phyloP scores from a whole-genome alignment of 92 coral and sea anemone species.

The Zoanthus solanderi region DNA sequence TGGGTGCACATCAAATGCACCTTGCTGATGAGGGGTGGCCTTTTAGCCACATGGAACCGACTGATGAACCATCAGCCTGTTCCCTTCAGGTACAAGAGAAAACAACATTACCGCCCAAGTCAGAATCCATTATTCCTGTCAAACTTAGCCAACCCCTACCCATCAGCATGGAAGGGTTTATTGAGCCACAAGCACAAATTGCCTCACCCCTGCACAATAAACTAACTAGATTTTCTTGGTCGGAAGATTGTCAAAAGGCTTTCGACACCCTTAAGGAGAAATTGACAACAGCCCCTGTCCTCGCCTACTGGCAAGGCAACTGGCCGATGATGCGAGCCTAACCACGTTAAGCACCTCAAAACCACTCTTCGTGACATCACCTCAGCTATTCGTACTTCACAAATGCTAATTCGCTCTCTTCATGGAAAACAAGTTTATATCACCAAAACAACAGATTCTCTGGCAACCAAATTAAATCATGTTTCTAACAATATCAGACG shows the following conservation, averaged over 20 bases:
- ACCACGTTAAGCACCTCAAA: not conserved
- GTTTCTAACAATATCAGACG: not conserved
- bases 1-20: conserved; percentile 1
- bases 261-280: conserved; percentile 50
- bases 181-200: conserved; percentile 17
- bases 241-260: conserved; percentile 42
- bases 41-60: conserved; percentile 22
- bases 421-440: conserved; percentile 1
- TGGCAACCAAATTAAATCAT: conserved; percentile 8
- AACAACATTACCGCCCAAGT: too few species aligned
- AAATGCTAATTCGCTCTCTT: not conserved
- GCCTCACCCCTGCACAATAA: conserved; percentile 58
- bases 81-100: too few species aligned
- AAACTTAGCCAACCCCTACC: too few species aligned
- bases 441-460: conserved; percentile 4
- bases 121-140: too few species aligned
- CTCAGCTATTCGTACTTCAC: not conserved
- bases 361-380: not conserved
- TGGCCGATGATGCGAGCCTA: not conserved
- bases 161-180: too few species aligned
- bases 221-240: conserved; percentile 48
- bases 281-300: conserved; percentile 54
- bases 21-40: conserved; percentile 19
- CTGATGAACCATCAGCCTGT: not conserved
- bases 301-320: conserved; percentile 23